Base-by-base conservation (phyloP, 1,140 invertebrate genomes). In the Mamestra configurata region DNA sequence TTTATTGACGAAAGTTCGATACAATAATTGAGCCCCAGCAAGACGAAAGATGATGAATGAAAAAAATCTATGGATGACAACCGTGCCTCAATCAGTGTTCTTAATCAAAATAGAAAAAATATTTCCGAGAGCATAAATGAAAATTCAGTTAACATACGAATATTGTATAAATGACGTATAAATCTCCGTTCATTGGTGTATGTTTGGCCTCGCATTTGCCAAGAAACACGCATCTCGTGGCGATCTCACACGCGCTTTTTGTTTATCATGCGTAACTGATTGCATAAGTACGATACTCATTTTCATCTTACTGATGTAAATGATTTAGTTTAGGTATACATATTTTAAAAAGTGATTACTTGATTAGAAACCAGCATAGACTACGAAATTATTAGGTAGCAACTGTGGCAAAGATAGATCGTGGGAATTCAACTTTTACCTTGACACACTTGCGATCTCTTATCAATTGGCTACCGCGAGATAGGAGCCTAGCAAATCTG, bases 371-470 rank as follows among this genome's bases (percentile, higher is more conserved):
- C 2, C 11, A 24, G 20, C 15, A 49, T 49, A 11, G 43, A 49
- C 4, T 49, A 49, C 13, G 43, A n/a, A 3, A 43, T 43, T 43
- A 43, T 11, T 43, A 10, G 11, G 10, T 43, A 35, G 1, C 27
- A 15, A 13, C 13, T 15, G 7, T n/a, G 37, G 22, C 22, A 11
- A 18, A 11, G 31, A 18, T 11, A 64, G 20, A 8, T 2, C n/a
- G n/a, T 64, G 61, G 35, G 18, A 64, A 37, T 64, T 64, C 18
- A 37, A 11, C 18, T 64, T 37, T 40, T 40, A 20, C 59, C 31
- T 64, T 37, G 31, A 40, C 59, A 37, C 18, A 64, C n/a, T 64
- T 20, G 31, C 35, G 20, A 20, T 37, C n/a, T 64, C n/a, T 64
- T 61, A 61, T 37, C 59, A 61, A 8, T 8, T 10, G 8, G n/a